Evolutionary conservation across 2,797 vertebrate genomes (phyloP), one percentile per base, ranked within the genome.

Genomic region (Falco cherrug): DNA sequence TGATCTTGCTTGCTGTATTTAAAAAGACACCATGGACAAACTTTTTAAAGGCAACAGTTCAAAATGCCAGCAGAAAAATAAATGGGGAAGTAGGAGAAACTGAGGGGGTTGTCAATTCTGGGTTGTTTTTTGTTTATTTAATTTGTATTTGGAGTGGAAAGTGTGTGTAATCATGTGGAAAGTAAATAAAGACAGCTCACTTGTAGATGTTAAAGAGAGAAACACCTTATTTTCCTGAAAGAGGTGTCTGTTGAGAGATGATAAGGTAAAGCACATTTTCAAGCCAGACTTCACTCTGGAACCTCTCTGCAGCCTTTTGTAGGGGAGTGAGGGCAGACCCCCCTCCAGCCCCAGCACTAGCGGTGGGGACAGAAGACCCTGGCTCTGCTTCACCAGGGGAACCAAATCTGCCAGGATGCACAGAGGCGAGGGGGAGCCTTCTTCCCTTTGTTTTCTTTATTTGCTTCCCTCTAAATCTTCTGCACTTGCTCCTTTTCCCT

Each of bases 101-200:
- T 2, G 50, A 68, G 31, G 12, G 4, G 8, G 13, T 82, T 90
- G 68, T 78, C 11, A 71, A 4, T 80, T 81, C 28, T 35, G 39
- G 6, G n/a, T 57, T 51, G 33, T 21, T 69, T 10, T 59, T 45
- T 76, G n/a, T 73, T 88, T 86, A 47, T 70, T 77, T 93, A 25
- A 82, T 87, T 95, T 92, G 18, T 61, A 35, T 94, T 91, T 76
- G 45, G 41, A 92, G 28, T 64, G 59, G 74, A 68, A 94, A 78
- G 53, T 43, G 21, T 63, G 85, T 93, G 84, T 83, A 78, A 78
- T 91, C 86, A 54, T 89, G 81, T 78, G 85, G 78, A 86, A 97
- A 96, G 73, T 74, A 74, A 96, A 93, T 95, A 87, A 89, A 85
- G 79, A n/a, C 47, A 56, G 68, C 24, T 95, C 29, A 56, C 76